Base-by-base conservation (phyloP, 23 tunicate genomes). In the Botrylloides violaceus region DNA sequence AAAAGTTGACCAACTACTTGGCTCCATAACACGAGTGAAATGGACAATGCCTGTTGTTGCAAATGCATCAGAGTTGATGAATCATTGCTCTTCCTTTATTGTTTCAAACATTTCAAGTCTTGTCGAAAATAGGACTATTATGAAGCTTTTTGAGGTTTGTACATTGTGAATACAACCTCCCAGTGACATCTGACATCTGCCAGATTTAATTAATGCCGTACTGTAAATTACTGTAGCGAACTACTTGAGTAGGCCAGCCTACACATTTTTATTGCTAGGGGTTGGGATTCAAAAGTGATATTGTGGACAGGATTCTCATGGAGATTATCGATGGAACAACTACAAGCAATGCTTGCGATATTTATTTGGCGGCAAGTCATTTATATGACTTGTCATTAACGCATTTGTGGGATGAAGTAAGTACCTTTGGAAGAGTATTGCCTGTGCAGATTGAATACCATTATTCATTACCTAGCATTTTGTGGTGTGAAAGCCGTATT, bases 31-130 rank as follows among this genome's bases (percentile, higher is more conserved):
- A 5, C 24, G 74, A 4, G 58, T 68, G 74, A 27, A 28, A 38
- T 68, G 74, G 74, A 68, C 74, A n/a, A 2, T 32, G 37, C 74
- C 74, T 18, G 74, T 68, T 7, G 58, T 68, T 1, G 56, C 74
- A 1, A 68, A 32, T 32, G 74, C 49, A 68, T 32, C 74, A 43
- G 47, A 36, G 6, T 39, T 68, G 26, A 37, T 68, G 74, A 43
- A 2, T 20, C 37, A 39, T 24, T 68, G 74, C 74, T 37, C 26
- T 43, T 55, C 22, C 2, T 68, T 36, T 56, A 37, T 68, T 24
- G 58, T 56, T 5, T 22, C 6, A 25, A 19, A 37, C 29, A 24
- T 68, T 25, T 68, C 26, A 28, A n/a, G 4, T 1, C 1, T 68
- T 12, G 29, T 26, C 0, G 25, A n/a, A 0, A 68, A 68, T 43